These are phyloP conservation scores for Chromoteleia sp. DNA, from an alignment of 2,888 invertebrate species.

Conservation along the genomic window DNA sequence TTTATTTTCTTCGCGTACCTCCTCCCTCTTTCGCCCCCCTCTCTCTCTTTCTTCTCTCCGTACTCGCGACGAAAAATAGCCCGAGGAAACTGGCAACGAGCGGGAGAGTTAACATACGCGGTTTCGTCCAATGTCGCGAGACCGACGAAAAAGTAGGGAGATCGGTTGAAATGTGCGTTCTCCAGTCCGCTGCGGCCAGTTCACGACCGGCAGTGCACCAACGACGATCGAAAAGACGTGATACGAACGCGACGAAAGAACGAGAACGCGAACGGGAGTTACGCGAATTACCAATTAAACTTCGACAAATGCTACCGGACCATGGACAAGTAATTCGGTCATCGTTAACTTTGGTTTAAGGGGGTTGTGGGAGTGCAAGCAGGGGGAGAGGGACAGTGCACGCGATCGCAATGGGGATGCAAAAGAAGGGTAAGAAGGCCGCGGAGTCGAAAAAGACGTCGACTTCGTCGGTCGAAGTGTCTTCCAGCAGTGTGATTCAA, in stretches of 20 bases:
- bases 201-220: slow-evolving; percentile 70
- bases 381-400: too few relatives aligned
- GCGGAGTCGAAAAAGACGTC: slow-evolving; percentile 49
- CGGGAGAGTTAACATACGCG: slow-evolving; percentile 57
- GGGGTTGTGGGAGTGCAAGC: background rate
- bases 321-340: too few relatives aligned
- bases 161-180: slow-evolving; percentile 71
- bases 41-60: background rate
- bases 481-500: slow-evolving; percentile 78
- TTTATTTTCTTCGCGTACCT: slow-evolving; percentile 5
- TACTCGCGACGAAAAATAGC: slow-evolving; percentile 11
- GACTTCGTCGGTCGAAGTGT: slow-evolving; percentile 71
- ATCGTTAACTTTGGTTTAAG: slow-evolving; percentile 6
- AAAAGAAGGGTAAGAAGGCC: slow-evolving; percentile 69
- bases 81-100: slow-evolving; percentile 57
- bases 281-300: too few relatives aligned
- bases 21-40: background rate
- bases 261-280: background rate
- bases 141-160: slow-evolving; percentile 71
- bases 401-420: slow-evolving; percentile 49
- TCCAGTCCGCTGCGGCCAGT: slow-evolving; percentile 67
- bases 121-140: slow-evolving; percentile 66
- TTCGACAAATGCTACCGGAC: too few relatives aligned
- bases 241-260: slow-evolving; percentile 30
- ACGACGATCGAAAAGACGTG: slow-evolving; percentile 55